Conservation (phyloP, 2,113 vertebrate species). For the Hucho hucho region DNA sequence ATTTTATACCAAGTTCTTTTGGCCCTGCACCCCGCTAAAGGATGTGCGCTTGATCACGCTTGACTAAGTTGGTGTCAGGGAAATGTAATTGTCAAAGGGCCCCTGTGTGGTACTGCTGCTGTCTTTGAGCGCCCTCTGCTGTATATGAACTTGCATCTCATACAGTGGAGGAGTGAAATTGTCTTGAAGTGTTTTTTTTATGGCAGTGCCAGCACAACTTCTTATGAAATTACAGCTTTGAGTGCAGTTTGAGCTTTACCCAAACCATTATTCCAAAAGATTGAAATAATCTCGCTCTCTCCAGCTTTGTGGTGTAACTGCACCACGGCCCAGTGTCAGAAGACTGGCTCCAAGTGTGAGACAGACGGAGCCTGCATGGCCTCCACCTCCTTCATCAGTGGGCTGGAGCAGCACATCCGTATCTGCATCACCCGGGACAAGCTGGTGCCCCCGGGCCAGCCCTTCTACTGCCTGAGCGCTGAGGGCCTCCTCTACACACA, state of each 20-base stretch:
- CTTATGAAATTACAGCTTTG: background rate
- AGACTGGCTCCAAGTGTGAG: slow-evolving; percentile 85
- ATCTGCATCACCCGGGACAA: slow-evolving; percentile 85
- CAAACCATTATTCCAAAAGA: background rate
- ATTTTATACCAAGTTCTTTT: no score
- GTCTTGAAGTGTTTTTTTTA: no score
- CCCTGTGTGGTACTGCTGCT: background rate
- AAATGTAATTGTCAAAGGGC: background rate
- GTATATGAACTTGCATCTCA: background rate
- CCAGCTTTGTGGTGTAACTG: slow-evolving; percentile 89
- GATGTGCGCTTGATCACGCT: no score
- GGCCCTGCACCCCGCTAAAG: no score
- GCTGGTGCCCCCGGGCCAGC: slow-evolving; percentile 85
- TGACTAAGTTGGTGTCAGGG: background rate
- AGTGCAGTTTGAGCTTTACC: no score
- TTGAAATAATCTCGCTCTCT: background rate
- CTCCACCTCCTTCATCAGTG: slow-evolving; percentile 84
- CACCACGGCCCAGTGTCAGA: slow-evolving; percentile 79
- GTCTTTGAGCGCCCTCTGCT: slow-evolving; percentile 20
- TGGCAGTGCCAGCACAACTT: no score
- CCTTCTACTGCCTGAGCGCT: slow-evolving; percentile 88
- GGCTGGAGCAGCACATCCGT: slow-evolving; percentile 82
- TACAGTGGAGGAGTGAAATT: no score
- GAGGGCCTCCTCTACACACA: slow-evolving; percentile 89
- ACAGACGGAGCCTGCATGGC: slow-evolving; percentile 95